phyloP scores from a whole-genome alignment of 2,113 vertebrate species.

The Bos javanicus region DNA sequence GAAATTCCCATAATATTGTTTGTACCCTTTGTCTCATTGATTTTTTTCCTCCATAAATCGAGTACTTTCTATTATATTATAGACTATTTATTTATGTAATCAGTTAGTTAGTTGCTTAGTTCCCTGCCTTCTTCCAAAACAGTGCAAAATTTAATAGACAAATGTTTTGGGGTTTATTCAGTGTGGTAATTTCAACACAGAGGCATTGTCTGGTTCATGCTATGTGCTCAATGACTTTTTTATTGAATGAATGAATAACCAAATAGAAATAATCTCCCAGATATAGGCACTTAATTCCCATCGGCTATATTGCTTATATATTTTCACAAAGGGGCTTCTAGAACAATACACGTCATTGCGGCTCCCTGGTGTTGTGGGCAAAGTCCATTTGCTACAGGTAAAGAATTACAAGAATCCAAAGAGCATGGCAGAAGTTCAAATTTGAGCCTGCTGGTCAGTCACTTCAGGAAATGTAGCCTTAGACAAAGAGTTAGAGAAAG shows the following conservation, averaged over 20 bases:
- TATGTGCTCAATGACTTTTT: background rate
- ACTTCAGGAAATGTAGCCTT: background rate
- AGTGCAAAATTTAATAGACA: background rate
- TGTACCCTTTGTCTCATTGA: background rate
- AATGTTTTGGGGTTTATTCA: background rate
- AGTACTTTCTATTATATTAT: background rate
- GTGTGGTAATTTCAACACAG: background rate
- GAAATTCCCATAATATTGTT: background rate
- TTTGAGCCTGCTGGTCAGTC: background rate
- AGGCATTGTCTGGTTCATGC: background rate
- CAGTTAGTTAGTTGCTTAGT: background rate
- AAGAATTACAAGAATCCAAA: background rate
- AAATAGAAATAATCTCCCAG: background rate
- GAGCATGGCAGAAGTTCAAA: background rate
- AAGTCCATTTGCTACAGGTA: background rate
- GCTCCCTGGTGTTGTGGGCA: background rate
- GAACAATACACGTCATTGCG: fast-evolving
- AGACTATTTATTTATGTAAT: background rate
- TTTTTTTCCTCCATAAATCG: background rate
- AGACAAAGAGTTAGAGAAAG: background rate
- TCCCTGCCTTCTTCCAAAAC: background rate
- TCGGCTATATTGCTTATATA: background rate
- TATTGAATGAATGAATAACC: background rate
- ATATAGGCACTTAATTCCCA: background rate
- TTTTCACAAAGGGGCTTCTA: background rate